A percentile compares a stretch with the other conserved stretches of the same genome.
Conservation (phyloP, 1,140 invertebrate species). For the Drosophila equinoxialis region DNA sequence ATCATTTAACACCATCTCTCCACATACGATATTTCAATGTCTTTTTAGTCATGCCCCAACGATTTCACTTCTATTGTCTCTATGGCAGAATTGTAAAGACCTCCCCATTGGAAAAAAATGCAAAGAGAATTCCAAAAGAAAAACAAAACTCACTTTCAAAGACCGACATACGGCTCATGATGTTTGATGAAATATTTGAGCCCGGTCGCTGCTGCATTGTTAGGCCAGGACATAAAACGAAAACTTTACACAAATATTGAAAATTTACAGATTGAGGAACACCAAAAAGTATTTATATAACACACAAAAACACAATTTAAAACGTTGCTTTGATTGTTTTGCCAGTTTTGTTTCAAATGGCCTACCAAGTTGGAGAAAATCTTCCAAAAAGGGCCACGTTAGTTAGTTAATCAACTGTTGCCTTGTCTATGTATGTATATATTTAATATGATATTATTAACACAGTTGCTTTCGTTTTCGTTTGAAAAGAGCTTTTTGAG, state of each 20-base stretch:
- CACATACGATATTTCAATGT: neutral
- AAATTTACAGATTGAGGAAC: neutral
- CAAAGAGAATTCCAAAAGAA: neutral
- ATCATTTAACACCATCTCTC: conserved; percentile 9
- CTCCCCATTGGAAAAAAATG: neutral
- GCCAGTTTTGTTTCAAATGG: neutral
- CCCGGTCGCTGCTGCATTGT: conserved; percentile 73
- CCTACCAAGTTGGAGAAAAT: neutral
- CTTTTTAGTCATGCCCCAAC: conserved; percentile 1
- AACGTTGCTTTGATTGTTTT: neutral
- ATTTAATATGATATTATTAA: conserved; percentile 9
- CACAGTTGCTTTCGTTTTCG: conserved; percentile 37
- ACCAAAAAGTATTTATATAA: neutral
- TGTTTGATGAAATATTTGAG: conserved; percentile 67
- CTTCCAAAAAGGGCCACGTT: neutral
- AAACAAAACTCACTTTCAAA: conserved; percentile 73
- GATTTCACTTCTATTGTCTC: conserved; percentile 20
- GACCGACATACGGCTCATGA: conserved; percentile 77
- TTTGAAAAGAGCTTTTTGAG: conserved; percentile 18
- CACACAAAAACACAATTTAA: neutral
- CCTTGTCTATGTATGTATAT: neutral
- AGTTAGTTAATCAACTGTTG: neutral
- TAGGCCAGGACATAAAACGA: conserved; percentile 9
- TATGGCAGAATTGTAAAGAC: neutral
- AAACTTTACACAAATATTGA: neutral